These are phyloP conservation scores for Zaprionus camerounensis DNA, from an alignment of 1,140 invertebrate genomes.

Conservation along the genomic window DNA sequence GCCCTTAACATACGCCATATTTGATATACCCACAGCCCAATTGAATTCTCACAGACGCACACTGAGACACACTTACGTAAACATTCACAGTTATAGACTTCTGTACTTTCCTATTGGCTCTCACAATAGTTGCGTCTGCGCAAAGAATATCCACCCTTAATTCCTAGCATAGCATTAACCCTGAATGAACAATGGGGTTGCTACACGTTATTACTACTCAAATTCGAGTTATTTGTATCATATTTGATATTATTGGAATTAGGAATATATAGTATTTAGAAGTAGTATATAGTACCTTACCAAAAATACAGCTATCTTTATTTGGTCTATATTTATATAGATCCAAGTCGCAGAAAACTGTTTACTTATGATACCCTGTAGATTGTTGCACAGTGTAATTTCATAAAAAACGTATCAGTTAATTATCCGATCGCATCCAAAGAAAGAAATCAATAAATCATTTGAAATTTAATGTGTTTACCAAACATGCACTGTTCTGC, in stretches of 20 bases:
- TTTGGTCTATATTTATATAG: too few relatives aligned
- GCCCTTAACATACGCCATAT: conserved; percentile 65
- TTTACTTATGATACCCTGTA: too few relatives aligned
- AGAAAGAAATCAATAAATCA: too few relatives aligned
- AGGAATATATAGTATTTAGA: too few relatives aligned
- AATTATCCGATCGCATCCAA: too few relatives aligned
- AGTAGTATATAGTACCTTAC: too few relatives aligned
- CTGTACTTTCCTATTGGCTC: conserved; percentile 66
- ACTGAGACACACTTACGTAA: conserved; percentile 4
- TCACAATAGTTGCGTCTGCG: conserved; percentile 63
- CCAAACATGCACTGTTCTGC: too few relatives aligned
- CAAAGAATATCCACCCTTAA: conserved; percentile 55
- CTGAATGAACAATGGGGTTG: conserved; percentile 23
- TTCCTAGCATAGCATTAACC: conserved; percentile 26
- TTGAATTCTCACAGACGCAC: conserved; percentile 41
- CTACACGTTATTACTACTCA: not conserved
- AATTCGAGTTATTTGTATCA: not conserved
- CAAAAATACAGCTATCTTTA: too few relatives aligned
- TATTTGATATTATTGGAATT: not conserved
- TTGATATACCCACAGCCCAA: conserved; percentile 64
- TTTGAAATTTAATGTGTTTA: too few relatives aligned
- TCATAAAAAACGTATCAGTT: too few relatives aligned
- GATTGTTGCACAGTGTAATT: too few relatives aligned
- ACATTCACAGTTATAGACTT: conserved; percentile 27
- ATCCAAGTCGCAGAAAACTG: too few relatives aligned